Conservation (phyloP, 1,140 invertebrate species). For the Helicoverpa zea region DNA sequence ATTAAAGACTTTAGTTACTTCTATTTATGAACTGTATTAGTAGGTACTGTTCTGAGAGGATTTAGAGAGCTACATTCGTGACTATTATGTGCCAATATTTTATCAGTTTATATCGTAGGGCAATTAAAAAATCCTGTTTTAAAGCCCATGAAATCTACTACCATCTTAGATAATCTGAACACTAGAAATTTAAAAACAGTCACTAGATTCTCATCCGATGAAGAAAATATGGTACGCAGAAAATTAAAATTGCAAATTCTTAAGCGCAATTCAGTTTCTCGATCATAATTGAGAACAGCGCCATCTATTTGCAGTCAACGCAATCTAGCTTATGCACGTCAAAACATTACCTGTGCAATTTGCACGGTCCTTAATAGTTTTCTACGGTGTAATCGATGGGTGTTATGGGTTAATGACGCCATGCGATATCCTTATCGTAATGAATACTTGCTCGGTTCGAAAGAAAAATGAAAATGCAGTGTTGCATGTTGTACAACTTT, state of each 20-base stretch:
- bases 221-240: background rate
- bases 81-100: no score
- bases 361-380: slow-evolving; percentile 50
- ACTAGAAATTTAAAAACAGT: background rate
- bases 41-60: no score
- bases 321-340: slow-evolving; percentile 11
- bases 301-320: background rate
- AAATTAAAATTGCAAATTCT: slow-evolving; percentile 14
- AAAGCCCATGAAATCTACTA: no score
- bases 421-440: slow-evolving; percentile 50
- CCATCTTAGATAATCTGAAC: background rate
- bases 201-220: background rate
- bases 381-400: slow-evolving; percentile 42
- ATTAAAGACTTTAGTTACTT: no score
- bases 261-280: background rate
- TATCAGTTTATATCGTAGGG: no score
- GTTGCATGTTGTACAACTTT: slow-evolving; percentile 18
- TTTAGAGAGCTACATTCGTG: no score
- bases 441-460: slow-evolving; percentile 19
- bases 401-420: slow-evolving; percentile 48
- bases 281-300: slow-evolving; percentile 7
- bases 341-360: slow-evolving; percentile 34
- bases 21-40: no score
- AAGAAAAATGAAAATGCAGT: slow-evolving; percentile 2
- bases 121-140: no score